Evolutionary conservation across 1,140 invertebrate genomes (phyloP), one percentile per base, ranked within the genome.

Genomic region (Drosophila punjabiensis): DNA sequence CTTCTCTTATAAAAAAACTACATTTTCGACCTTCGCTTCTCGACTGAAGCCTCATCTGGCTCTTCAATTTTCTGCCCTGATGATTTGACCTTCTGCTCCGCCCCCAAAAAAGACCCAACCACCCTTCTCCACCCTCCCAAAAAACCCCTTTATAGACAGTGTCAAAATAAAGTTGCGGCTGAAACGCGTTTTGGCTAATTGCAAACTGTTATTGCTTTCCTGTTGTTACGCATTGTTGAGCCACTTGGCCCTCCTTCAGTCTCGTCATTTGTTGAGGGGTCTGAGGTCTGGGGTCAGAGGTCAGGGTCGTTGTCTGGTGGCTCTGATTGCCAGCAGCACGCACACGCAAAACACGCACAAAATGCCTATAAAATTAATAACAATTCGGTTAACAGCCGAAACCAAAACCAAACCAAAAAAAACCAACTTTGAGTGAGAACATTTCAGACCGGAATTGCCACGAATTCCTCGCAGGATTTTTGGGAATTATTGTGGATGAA

Each of bases 201-300:
- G 50, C 73, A 62, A 76, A 76, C 50, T 43, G 74, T 82, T 82
- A 78, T 82, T 81, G 79, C 79, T 77, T 77, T 82, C 67, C 52
- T 67, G 74, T 68, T 65, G 59, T 78, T 77, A 76, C 73, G 73
- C 73, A 75, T 75, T 81, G 78, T 75, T 75, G 69, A 66, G 35
- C 45, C 78, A 55, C 70, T 70, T 62, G 68, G 65, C 69, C 41
- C 28, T 1, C 18, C 41, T 33, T n/a, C 63, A 47, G 64, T 43
- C 47, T 18, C n/a, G 35, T 70, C 43, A 48, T 8, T 43, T 52
- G 35, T 37, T 64, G 33, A 63, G 48, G 18, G 33, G 47, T 66
- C 18, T 7, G 24, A 32, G 50, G 32, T 24, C 24, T 9, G 28
- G 32, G 14, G 35, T 61, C 68, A 61, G 68, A 32, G 71, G 37